phyloP scores from a whole-genome alignment of 2,888 invertebrate species.

The Spilarctia lutea region DNA sequence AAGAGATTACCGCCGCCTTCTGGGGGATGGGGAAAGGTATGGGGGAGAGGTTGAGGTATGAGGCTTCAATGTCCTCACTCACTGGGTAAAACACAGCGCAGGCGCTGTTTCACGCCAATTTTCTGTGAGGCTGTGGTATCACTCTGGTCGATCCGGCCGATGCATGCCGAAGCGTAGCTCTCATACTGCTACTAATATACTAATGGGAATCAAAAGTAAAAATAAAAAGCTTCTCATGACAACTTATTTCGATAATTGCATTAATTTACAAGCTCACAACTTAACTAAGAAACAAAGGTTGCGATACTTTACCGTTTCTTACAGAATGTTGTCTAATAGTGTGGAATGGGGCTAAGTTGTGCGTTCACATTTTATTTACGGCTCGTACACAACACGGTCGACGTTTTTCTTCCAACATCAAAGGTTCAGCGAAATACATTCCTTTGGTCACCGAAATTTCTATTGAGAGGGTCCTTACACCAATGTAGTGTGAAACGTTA shows the following conservation, averaged over 20 bases:
- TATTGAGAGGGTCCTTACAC: conserved; percentile 43
- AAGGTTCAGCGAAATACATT: conserved; percentile 50
- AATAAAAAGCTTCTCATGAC: neutral
- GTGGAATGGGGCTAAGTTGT: conserved; percentile 65
- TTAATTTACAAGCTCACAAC: neutral
- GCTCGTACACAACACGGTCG: conserved; percentile 50
- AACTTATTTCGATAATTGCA: neutral
- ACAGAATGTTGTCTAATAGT: conserved; percentile 59
- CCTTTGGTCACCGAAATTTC: conserved; percentile 38
- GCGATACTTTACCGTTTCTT: conserved; percentile 23
- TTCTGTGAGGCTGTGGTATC: no score
- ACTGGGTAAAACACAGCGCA: no score
- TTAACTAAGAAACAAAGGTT: neutral
- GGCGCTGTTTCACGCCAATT: no score
- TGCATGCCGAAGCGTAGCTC: no score
- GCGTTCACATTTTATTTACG: conserved; percentile 70
- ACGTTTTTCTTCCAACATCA: conserved; percentile 53
- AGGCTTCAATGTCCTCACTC: no score
- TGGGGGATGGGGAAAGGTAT: no score
- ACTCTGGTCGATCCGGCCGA: no score
- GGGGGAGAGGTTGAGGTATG: no score
- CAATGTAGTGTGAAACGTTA: conserved; percentile 52
- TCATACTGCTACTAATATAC: no score
- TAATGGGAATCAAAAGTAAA: neutral
- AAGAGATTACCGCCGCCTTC: no score